Evolutionary conservation across 2,113 vertebrate species (phyloP), one percentile per base, ranked within the genome.

Genomic region (Carassius auratus): DNA sequence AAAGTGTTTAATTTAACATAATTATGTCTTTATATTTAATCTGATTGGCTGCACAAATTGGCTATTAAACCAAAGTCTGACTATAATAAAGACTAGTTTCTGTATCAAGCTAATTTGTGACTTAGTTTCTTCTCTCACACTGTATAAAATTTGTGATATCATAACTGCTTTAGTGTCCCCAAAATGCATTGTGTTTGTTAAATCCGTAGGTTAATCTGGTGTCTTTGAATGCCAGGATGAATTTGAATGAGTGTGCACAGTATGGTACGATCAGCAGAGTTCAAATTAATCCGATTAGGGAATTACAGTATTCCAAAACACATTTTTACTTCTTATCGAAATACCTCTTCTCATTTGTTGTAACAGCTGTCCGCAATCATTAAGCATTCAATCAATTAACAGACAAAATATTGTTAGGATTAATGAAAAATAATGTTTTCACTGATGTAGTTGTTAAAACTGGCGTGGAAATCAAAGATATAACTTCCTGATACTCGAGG

Each of bases 241-340:
- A 33, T 52, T n/a, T 13, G 15, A 33, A 81, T 19, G 21, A 38
- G 62, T 15, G 17, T 42, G 15, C 3, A 23, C 45, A 17, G 6
- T 14, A 33, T 82, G 62, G 71, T 38, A 85, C 42, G 23, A 30
- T 26, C 62, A 26, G 80, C 30, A 2, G 38, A 61, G 13, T 75
- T 23, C 38, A 21, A 10, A 61, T 38, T 84, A 74, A 88, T 66
- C 87, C 13, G 75, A 80, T 88, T 85, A 78, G 81, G 81, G 73
- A 78, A 64, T 76, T 80, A 76, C 7, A 66, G 74, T 81, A 86
- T 86, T 81, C 81, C 84, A 62, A 62, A 52, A 83, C 26, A 55
- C 14, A 75, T 45, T 85, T 83, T 38, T 26, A 77, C 69, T 81
- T 81, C 77, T 81, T 15, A 26, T 26, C 13, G 1, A 80, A 64